phyloP scores from a whole-genome alignment of 2,888 invertebrate genomes.

The Yponomeuta sedellus region DNA sequence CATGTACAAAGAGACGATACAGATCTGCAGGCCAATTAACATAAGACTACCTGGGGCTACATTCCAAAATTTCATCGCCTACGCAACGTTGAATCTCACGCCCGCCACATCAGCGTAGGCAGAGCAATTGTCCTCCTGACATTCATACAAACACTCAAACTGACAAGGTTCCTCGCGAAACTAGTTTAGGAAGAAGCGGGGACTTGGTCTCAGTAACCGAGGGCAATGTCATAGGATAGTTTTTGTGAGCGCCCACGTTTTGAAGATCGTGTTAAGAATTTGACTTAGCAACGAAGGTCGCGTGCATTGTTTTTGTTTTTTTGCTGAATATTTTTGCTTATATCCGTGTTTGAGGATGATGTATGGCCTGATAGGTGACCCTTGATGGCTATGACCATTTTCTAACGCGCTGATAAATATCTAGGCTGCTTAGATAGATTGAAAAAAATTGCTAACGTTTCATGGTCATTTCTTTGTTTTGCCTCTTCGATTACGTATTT shows the following conservation, averaged over 20 bases:
- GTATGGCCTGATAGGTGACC: not conserved
- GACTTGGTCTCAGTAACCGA: constrained; percentile 43
- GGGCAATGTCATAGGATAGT: constrained; percentile 72
- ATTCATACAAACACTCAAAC: constrained; percentile 38
- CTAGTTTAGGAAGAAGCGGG: constrained; percentile 24
- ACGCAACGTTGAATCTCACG: constrained; percentile 34
- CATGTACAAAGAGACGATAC: constrained; percentile 10
- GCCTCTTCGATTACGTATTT: not conserved
- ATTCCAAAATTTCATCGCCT: constrained; percentile 63
- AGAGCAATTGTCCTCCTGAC: constrained; percentile 67
- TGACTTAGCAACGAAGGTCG: constrained; percentile 69
- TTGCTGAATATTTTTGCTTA: not conserved
- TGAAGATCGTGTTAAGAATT: constrained; percentile 47
- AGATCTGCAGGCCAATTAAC: constrained; percentile 33
- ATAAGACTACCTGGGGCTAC: constrained; percentile 50
- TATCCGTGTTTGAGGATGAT: constrained; percentile 10
- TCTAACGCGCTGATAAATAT: not conserved
- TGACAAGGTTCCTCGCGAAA: constrained; percentile 47
- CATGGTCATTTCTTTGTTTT: not conserved
- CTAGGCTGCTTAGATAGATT: not conserved
- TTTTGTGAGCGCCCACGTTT: constrained; percentile 70
- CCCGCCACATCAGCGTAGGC: constrained; percentile 52
- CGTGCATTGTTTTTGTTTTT: constrained; percentile 62
- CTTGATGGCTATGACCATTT: constrained; percentile 6
- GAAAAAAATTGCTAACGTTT: not conserved